Evolutionary conservation across 2,113 vertebrate species (phyloP).

Genomic region (Kryptolebias marmoratus): DNA sequence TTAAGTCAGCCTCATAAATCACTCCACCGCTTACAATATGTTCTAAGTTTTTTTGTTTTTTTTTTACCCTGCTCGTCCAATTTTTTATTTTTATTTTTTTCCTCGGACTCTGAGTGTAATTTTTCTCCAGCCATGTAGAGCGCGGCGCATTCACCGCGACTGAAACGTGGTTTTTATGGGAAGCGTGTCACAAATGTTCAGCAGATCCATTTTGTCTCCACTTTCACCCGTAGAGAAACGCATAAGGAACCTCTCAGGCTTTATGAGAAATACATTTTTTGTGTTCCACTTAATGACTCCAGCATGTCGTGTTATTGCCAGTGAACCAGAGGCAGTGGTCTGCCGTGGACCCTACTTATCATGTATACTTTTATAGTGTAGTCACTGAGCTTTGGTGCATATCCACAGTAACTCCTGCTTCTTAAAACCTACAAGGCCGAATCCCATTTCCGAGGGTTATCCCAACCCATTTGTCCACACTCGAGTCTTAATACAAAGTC

Average conservation of each 20-base stretch:
- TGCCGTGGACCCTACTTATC: slow-evolving; percentile 63
- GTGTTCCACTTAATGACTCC: slow-evolving; percentile 71
- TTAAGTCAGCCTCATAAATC: slow-evolving; percentile 71
- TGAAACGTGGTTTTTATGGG: slow-evolving; percentile 51
- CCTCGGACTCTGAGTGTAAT: slow-evolving; percentile 43
- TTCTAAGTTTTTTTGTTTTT: slow-evolving; percentile 13
- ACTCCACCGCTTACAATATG: slow-evolving; percentile 43
- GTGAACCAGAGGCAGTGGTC: slow-evolving; percentile 25
- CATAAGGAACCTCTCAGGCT: slow-evolving; percentile 72
- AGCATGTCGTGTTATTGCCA: slow-evolving; percentile 53
- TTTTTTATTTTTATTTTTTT: slow-evolving; percentile 31
- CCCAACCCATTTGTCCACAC: neutral
- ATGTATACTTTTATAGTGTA: slow-evolving; percentile 32
- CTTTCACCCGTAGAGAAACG: slow-evolving; percentile 44
- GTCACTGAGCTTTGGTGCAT: slow-evolving; percentile 20
- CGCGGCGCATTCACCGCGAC: slow-evolving; percentile 28
- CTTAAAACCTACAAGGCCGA: slow-evolving; percentile 15
- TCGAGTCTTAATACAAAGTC: too few relatives aligned
- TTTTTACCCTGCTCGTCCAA: neutral
- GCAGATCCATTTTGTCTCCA: slow-evolving; percentile 57
- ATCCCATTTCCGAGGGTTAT: neutral
- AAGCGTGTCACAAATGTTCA: slow-evolving; percentile 60
- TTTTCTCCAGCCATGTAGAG: slow-evolving; percentile 38
- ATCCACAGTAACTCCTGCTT: slow-evolving; percentile 25
- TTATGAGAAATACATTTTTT: slow-evolving; percentile 76